These are phyloP conservation scores for Montifringilla adamsi DNA, from an alignment of 2,113 vertebrate species.

Conservation along the genomic window DNA sequence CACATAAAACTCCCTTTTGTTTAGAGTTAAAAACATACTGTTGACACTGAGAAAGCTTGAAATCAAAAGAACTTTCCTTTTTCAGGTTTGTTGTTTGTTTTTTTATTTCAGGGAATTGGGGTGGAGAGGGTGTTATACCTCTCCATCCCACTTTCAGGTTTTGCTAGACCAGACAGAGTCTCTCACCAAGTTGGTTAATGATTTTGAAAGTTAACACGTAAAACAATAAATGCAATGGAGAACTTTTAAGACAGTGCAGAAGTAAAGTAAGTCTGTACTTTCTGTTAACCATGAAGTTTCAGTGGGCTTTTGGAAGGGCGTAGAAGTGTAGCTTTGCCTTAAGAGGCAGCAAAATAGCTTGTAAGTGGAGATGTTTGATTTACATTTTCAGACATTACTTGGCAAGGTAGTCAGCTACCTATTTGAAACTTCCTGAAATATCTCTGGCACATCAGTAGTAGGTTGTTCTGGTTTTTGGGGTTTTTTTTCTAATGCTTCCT, in stretches of 20 bases:
- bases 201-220: background rate
- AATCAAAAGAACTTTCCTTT: background rate
- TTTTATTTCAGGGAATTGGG: background rate
- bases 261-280: background rate
- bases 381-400: background rate
- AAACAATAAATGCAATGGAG: background rate
- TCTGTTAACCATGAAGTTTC: background rate
- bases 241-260: background rate
- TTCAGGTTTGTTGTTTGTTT: background rate
- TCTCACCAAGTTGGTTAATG: background rate
- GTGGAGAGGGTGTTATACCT: background rate
- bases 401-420: background rate
- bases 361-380: background rate
- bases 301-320: background rate
- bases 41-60: background rate
- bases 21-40: background rate
- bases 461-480: background rate
- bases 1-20: fast-evolving
- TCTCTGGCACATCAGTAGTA: background rate
- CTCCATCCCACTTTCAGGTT: background rate
- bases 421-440: background rate
- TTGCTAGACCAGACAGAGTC: background rate
- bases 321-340: background rate
- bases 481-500: background rate
- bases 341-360: background rate